A percentile compares a stretch with the other conserved stretches of the same genome.
Evolutionary conservation across 2,113 vertebrate genomes (phyloP).

Genomic region (Labeo rohita): DNA sequence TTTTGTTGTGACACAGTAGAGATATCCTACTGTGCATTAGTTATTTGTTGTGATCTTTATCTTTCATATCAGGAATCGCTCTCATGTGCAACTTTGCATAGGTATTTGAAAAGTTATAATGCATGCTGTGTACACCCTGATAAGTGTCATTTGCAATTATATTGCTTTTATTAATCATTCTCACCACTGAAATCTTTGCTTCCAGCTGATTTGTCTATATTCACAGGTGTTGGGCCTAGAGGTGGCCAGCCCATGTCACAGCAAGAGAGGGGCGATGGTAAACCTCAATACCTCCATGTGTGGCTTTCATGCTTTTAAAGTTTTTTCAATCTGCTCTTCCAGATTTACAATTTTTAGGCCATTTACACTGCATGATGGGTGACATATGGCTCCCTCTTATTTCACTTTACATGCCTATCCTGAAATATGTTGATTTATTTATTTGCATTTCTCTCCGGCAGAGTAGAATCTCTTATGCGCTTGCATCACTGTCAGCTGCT

Average conservation of each 20-base stretch:
- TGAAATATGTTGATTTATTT: neutral
- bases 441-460: neutral
- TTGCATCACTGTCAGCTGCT: neutral
- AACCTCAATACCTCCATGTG: slow-evolving; percentile 12
- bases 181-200: neutral
- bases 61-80: neutral
- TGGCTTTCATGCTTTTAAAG: slow-evolving; percentile 1
- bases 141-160: neutral
- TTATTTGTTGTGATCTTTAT: neutral
- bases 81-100: neutral
- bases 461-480: neutral
- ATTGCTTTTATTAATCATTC: neutral
- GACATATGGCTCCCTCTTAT: neutral
- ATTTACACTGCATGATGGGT: slow-evolving; percentile 4
- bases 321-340: neutral
- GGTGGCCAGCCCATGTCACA: slow-evolving; percentile 25
- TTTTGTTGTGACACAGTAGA: neutral
- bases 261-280: slow-evolving; percentile 39
- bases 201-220: slow-evolving; percentile 29
- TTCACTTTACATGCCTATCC: neutral
- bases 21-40: neutral
- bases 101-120: neutral
- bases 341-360: neutral
- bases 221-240: slow-evolving; percentile 46
- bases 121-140: neutral